Conservation (phyloP, 2,797 vertebrate genomes). For the Cossypha heuglini region DNA sequence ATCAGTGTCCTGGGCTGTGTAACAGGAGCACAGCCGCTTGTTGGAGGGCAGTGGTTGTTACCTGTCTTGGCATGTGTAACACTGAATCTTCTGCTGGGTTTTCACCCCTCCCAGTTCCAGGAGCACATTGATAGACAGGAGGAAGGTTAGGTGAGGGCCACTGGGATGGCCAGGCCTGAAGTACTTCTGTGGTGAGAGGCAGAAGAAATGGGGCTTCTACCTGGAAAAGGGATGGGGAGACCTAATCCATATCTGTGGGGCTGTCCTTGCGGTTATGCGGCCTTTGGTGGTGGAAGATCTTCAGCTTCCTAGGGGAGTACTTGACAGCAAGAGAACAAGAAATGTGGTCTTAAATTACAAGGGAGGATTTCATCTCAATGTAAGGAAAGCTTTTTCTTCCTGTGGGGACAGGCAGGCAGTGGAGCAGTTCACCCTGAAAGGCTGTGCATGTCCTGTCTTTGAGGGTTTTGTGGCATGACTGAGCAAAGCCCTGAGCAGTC, state of each 20-base stretch:
- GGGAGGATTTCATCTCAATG: not conserved
- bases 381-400: not conserved
- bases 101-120: not conserved
- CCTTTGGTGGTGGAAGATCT: not conserved
- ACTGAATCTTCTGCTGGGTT: not conserved
- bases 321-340: not conserved
- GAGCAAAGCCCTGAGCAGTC: not conserved
- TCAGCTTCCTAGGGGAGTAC: not conserved
- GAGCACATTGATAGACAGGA: not conserved
- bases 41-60: not conserved
- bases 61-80: accelerated
- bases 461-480: not conserved
- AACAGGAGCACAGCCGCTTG: not conserved
- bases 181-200: not conserved
- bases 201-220: not conserved
- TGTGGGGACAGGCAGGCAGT: not conserved
- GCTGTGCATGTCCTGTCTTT: not conserved
- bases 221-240: not conserved
- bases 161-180: not conserved
- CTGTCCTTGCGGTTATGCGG: not conserved
- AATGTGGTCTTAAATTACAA: not conserved
- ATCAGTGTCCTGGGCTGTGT: not conserved
- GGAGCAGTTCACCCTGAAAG: not conserved
- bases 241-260: accelerated
- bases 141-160: not conserved